These are phyloP conservation scores for Scolopax bukidnonensis DNA, from an alignment of 2,797 vertebrate species.

Conservation along the genomic window DNA sequence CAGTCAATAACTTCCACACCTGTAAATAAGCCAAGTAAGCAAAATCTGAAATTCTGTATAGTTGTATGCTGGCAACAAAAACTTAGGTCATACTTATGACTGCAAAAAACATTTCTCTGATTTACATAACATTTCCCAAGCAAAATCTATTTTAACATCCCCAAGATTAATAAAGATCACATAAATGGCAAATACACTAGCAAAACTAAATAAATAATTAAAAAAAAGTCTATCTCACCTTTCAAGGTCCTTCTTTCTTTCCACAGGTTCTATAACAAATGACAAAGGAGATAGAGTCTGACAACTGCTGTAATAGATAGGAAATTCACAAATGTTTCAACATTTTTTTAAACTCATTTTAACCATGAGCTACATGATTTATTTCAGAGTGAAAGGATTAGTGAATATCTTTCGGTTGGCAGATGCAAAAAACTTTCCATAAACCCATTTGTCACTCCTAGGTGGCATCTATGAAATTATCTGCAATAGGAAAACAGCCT, in stretches of 20 bases:
- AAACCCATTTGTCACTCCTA: slow-evolving; percentile 1
- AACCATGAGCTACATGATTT: neutral
- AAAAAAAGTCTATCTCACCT: neutral
- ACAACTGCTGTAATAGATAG: neutral
- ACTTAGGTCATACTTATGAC: neutral
- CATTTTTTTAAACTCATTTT: slow-evolving; percentile 6
- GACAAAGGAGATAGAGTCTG: neutral
- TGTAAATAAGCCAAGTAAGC: neutral
- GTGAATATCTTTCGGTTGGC: neutral
- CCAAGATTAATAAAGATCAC: neutral
- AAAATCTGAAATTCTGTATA: neutral
- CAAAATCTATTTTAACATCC: neutral
- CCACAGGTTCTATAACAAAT: slow-evolving; percentile 4
- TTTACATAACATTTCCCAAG: neutral
- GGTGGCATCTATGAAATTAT: neutral
- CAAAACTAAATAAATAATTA: neutral
- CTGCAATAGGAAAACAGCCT: neutral
- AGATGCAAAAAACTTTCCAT: neutral
- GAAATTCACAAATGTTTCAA: neutral
- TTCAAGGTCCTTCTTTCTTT: neutral
- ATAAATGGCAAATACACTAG: neutral
- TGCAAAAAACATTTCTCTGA: neutral
- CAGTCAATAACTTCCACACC: neutral
- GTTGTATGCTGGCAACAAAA: neutral
- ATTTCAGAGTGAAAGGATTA: neutral